Percentiles rank a stretch among this genome's conserved stretches.
These are phyloP conservation scores for Kryptopterus vitreolus DNA, from an alignment of 2,797 vertebrate species.

Conservation along the genomic window DNA sequence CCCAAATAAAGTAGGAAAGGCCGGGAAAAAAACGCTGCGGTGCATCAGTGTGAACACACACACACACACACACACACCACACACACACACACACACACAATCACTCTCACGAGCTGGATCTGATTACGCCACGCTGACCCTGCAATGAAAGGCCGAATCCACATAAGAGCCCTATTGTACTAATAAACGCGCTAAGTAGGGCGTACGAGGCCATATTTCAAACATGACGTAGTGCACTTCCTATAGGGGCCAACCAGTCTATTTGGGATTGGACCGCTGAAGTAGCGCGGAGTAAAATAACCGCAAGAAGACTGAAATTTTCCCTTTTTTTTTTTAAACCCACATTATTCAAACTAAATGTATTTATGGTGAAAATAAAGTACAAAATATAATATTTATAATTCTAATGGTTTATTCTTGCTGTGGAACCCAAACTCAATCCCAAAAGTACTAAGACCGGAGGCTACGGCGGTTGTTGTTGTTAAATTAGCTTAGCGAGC, in stretches of 20 bases:
- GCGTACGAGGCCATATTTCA: neutral
- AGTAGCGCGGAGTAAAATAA: slow-evolving; percentile 19
- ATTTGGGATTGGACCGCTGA: neutral
- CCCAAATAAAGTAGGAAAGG: slow-evolving; percentile 18
- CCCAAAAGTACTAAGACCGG: slow-evolving; percentile 8
- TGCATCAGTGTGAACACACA: neutral
- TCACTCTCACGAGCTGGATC: neutral
- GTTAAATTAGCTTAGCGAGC: neutral
- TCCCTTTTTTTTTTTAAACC: slow-evolving; percentile 49
- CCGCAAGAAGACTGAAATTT: neutral
- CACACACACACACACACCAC: too few relatives aligned
- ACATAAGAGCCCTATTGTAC: neutral
- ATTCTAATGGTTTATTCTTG: too few relatives aligned
- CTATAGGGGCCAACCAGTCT: neutral
- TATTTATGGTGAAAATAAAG: accelerated
- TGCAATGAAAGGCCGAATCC: neutral
- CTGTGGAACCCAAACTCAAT: neutral
- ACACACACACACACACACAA: too few relatives aligned
- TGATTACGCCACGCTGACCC: neutral
- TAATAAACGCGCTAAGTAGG: slow-evolving; percentile 1
- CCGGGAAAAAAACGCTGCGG: slow-evolving; percentile 10
- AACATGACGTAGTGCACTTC: slow-evolving; percentile 1
- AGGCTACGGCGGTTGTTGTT: neutral
- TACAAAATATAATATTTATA: neutral
- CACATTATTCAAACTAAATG: too few relatives aligned